These are phyloP conservation scores for Morone saxatilis DNA, from an alignment of 2,113 vertebrate genomes.

Conservation along the genomic window DNA sequence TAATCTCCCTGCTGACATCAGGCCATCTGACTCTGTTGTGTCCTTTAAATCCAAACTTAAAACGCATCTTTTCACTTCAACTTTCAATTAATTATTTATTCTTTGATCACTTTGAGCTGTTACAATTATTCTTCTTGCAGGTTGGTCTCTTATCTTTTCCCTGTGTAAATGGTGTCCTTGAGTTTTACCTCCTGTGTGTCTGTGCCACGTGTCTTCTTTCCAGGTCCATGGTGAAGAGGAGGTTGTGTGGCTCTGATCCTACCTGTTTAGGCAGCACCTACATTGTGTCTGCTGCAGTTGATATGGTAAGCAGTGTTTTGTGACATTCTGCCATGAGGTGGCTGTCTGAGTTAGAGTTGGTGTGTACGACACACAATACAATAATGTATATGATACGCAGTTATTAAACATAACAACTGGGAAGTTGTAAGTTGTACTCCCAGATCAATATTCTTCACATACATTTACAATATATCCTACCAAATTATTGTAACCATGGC, in stretches of 20 bases:
- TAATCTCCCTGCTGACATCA: too few relatives aligned
- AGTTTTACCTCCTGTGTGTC: background rate
- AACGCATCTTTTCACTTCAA: background rate
- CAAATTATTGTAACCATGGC: background rate
- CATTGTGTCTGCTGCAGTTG: too few relatives aligned
- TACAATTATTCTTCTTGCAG: background rate
- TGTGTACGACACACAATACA: too few relatives aligned
- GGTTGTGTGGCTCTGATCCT: too few relatives aligned
- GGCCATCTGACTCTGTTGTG: background rate
- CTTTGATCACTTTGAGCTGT: background rate
- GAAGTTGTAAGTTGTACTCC: too few relatives aligned
- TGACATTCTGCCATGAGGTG: too few relatives aligned
- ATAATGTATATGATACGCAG: too few relatives aligned
- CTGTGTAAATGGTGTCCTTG: background rate
- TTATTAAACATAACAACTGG: background rate
- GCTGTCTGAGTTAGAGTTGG: too few relatives aligned
- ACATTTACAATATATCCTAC: background rate
- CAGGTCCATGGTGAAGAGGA: too few relatives aligned
- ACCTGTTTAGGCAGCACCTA: too few relatives aligned
- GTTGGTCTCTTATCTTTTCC: background rate
- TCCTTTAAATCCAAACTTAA: too few relatives aligned
- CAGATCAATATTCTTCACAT: background rate
- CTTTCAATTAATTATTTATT: background rate
- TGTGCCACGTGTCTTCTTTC: background rate
- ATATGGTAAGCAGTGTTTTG: too few relatives aligned